Base-by-base conservation (phyloP, 2,113 vertebrate species). In the Poecilia latipinna region DNA sequence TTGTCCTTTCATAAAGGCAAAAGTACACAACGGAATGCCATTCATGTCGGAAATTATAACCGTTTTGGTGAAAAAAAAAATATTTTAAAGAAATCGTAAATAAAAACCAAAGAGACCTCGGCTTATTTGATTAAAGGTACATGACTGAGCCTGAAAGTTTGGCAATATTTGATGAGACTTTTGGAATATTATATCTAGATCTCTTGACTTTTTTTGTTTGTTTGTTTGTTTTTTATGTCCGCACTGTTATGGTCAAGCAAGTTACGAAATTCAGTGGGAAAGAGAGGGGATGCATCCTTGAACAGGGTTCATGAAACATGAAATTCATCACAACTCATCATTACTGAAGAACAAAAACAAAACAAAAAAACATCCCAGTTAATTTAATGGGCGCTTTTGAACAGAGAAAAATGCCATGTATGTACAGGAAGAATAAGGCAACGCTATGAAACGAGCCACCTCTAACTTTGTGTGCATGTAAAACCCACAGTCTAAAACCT, bases 41-140 rank as follows among this genome's bases (percentile, higher is more conserved):
- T 78, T 66, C 29, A 64, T 61, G 33, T 81, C 86, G 83, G 81
- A 89, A 90, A 93, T 89, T 69, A 78, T 54, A 71, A 42, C 68
- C 76, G 51, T 61, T 65, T 61, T 6, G 10, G 68, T 2, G n/a
- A 60, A 0, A n/a, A 61, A 28, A 28, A 28, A n/a, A n/a, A n/a
- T n/a, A n/a, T n/a, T n/a, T 77, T 65, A 39, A 0, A 12, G 10
- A 74, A 60, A 44, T 63, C 61, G 71, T 65, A 72, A 82, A 74
- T 81, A 82, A 82, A 81, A 79, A 65, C 44, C 42, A 74, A 82
- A 29, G 3, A 71, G 57, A 70, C n/a, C 15, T 4, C 64, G 29
- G 68, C 62, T 63, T 70, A 67, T 74, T 29, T 78, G 73, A 89
- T 82, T 70, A 82, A 74, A 65, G 31, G 74, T 24, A 54, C 19